Evolutionary conservation across 2,888 invertebrate species (phyloP).

Genomic region (Machimus rusticus): DNA sequence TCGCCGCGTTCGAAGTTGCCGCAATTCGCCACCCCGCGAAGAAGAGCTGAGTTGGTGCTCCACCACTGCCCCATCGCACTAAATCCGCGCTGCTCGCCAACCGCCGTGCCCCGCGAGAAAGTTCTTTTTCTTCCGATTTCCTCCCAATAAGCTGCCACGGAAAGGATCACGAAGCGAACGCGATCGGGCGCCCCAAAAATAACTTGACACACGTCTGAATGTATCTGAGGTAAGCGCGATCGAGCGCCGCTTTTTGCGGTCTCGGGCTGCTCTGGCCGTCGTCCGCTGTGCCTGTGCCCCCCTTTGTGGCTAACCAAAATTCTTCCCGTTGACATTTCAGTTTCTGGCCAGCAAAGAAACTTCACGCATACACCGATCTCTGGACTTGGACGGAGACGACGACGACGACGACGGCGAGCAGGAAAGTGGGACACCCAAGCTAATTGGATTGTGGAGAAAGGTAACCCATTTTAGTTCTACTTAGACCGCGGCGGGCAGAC

Average conservation of each 20-base stretch:
- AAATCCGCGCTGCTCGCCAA: neutral
- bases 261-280: neutral
- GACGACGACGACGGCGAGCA: neutral
- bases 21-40: neutral
- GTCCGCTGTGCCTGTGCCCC: neutral
- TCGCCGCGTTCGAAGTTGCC: neutral
- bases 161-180: neutral
- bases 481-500: neutral
- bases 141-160: neutral
- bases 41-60: neutral
- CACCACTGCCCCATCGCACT: neutral
- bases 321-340: neutral
- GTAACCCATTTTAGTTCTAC: conserved; percentile 1
- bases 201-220: neutral
- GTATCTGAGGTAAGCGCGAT: neutral
- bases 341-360: neutral
- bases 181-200: neutral
- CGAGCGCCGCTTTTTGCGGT: neutral
- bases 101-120: neutral
- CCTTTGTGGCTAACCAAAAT: neutral
- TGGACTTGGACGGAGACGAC: neutral
- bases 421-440: neutral
- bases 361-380: neutral
- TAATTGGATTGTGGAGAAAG: conserved; percentile 15
- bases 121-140: neutral